Evolutionary conservation across 2,113 vertebrate genomes (phyloP), one percentile per base, ranked within the genome.

Genomic region (Plotosus lineatus): DNA sequence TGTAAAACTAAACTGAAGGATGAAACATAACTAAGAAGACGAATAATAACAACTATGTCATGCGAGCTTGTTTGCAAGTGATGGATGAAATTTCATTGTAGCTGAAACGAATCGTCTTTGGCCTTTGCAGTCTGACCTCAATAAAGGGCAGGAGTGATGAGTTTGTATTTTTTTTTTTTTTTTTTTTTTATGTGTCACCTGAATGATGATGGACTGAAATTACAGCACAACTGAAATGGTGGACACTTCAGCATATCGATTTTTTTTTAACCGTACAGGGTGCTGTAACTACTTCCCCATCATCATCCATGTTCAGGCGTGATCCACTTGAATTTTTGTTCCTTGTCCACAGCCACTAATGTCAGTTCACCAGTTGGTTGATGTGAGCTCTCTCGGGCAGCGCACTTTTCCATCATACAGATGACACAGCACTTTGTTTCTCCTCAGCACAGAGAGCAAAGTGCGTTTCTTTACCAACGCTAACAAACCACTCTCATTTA

Each of bases 351-450:
- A 63, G 40, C 21, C 36, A 23, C 36, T 66, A 23, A n/a, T 66
- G 38, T 4, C 36, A 11, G 10, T 10, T 38, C 33, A 23, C 3
- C 33, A 38, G 33, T 10, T 12, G 36, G 63, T 66, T n/a, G 23
- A 66, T 66, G 63, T 5, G 36, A 40, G 15, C 23, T 40, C 19
- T 66, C 63, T 5, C 63, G n/a, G 63, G 36, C 44, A 46, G 44
- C 7, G 33, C 31, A 63, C 33, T 38, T 63, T 38, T 63, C 33
- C 60, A 40, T 40, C 36, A 40, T 23, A 23, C 36, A 66, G 19
- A 66, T 66, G 63, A 66, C 63, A 65, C 61, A 66, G 63, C 36
- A 40, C 6, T n/a, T 63, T n/a, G n/a, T n/a, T 23, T 40, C 19
- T 40, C 3, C 11, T 66, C 21, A 12, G 63, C 63, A 23, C 4